Base-by-base conservation (phyloP, 2,888 invertebrate species). In the Rhamphomyia laevipes region DNA sequence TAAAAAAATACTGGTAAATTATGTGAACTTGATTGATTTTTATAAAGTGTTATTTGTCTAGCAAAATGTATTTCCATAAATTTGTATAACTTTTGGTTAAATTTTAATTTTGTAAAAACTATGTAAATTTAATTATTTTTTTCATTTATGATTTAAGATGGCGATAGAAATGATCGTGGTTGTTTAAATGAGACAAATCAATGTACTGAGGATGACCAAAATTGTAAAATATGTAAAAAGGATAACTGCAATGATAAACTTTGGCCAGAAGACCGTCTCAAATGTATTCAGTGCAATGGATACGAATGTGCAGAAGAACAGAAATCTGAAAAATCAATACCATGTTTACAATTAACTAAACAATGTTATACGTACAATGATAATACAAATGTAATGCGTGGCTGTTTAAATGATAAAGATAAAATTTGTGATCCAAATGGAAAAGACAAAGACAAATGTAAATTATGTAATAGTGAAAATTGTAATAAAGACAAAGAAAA, bases 361-460 rank as follows among this genome's bases (percentile, higher is more conserved):
- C 12, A 15, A 13, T 51, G 50, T 45, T 51, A 37, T 33, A 45
- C 37, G 12, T n/a, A 41, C 31, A 1, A 12, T 10, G 6, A 16
- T 42, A 18, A 37, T 13, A 18, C 17, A 2, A 17, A 15, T n/a
- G 46, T 42, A n/a, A 21, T 21, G 7, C 40, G 50, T 30, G 53
- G 50, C 5, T 53, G 53, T 43, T 23, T 45, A n/a, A 23, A 27
- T 7, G 47, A 41, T 21, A 27, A 27, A 9, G 27, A 16, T 10
- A 31, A 43, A 11, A 27, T 5, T 11, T 48, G 48, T 27, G 23
- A 27, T 27, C 4, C 7, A 7, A 27, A n/a, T 41, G 12, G 10
- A n/a, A 15, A 21, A 2, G 23, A 42, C 13, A n/a, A 31, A 35
- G 11, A 38, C 1, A 10, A 27, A 11, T 33, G 35, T 18, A 12